Conservation (phyloP, 2,797 vertebrate species). For the Ambastaia sidthimunki region DNA sequence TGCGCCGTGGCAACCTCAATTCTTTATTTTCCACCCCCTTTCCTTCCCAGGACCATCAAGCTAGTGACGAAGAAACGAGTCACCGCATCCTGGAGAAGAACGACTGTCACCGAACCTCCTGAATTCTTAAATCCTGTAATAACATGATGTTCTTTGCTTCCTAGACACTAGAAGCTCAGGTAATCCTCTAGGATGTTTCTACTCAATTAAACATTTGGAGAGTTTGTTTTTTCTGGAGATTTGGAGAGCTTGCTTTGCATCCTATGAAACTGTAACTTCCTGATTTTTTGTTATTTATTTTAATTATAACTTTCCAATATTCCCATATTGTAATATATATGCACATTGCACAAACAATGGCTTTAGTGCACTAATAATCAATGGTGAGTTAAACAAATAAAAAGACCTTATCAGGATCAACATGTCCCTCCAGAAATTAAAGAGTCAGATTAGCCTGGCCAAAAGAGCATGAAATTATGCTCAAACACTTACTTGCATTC, state of each 20-base stretch:
- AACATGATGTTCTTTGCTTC: constrained; percentile 6
- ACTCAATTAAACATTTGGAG: neutral
- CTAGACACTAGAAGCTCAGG: neutral
- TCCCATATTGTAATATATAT: constrained; percentile 37
- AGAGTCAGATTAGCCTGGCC: constrained; percentile 56
- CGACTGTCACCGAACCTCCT: neutral
- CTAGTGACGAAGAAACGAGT: constrained; percentile 49
- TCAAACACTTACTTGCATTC: constrained; percentile 89
- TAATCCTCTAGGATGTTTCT: constrained; percentile 17
- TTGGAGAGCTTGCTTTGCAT: too few relatives aligned
- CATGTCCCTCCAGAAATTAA: constrained; percentile 58
- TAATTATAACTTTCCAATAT: neutral
- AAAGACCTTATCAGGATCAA: constrained; percentile 57
- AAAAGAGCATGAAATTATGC: constrained; percentile 60
- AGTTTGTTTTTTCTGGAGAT: constrained; percentile 1
- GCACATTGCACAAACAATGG: constrained; percentile 50
- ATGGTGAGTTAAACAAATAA: constrained; percentile 58
- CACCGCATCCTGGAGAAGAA: constrained; percentile 42
- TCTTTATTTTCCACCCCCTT: constrained; percentile 17
- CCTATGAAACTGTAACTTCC: too few relatives aligned
- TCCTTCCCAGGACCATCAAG: constrained; percentile 45
- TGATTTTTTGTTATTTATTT: neutral
- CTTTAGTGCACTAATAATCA: constrained; percentile 59
- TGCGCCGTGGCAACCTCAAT: neutral
- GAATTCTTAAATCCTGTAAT: constrained; percentile 18